Percentiles rank a stretch among this genome's conserved stretches.
Evolutionary conservation across 2,113 vertebrate genomes (phyloP).

Genomic region (Paramisgurnus dabryanus): DNA sequence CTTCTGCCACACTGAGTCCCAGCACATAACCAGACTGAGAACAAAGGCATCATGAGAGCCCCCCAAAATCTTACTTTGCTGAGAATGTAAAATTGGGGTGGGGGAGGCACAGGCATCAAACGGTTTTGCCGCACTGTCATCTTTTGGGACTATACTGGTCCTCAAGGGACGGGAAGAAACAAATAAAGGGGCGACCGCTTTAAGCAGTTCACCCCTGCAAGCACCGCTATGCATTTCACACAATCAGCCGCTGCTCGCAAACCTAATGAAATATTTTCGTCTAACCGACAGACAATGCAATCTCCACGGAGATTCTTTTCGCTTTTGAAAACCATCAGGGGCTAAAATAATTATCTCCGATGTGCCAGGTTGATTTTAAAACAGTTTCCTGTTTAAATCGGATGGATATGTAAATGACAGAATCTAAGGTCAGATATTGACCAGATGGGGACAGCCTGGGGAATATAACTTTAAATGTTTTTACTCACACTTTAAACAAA

Average conservation of each 20-base stretch:
- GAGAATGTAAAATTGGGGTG: slow-evolving; percentile 11
- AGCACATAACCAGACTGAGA: slow-evolving; percentile 58
- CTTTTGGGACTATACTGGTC: slow-evolving; percentile 35
- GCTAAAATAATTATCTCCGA: slow-evolving; percentile 37
- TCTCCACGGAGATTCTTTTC: slow-evolving; percentile 40
- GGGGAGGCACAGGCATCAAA: slow-evolving; percentile 47
- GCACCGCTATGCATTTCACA: slow-evolving; percentile 33
- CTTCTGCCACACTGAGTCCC: slow-evolving; percentile 52
- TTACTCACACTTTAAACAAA: slow-evolving; percentile 36
- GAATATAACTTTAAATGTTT: slow-evolving; percentile 34
- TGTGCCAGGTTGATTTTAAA: slow-evolving; percentile 28
- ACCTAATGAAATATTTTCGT: slow-evolving; percentile 35
- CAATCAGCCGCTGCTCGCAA: slow-evolving; percentile 14
- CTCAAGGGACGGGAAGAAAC: slow-evolving; percentile 50
- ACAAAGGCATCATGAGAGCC: slow-evolving; percentile 49
- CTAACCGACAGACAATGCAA: slow-evolving; percentile 16
- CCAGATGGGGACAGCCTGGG: not conserved
- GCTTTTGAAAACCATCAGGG: slow-evolving; percentile 13
- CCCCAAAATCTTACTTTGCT: slow-evolving; percentile 48
- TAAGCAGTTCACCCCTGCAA: slow-evolving; percentile 8
- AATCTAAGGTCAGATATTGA: slow-evolving; percentile 23
- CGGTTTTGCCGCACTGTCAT: slow-evolving; percentile 38
- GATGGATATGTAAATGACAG: slow-evolving; percentile 26
- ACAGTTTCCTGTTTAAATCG: slow-evolving; percentile 16
- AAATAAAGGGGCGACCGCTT: slow-evolving; percentile 42